These are phyloP conservation scores for Mystacides longicornis DNA, from an alignment of 2,888 invertebrate species.

Conservation along the genomic window DNA sequence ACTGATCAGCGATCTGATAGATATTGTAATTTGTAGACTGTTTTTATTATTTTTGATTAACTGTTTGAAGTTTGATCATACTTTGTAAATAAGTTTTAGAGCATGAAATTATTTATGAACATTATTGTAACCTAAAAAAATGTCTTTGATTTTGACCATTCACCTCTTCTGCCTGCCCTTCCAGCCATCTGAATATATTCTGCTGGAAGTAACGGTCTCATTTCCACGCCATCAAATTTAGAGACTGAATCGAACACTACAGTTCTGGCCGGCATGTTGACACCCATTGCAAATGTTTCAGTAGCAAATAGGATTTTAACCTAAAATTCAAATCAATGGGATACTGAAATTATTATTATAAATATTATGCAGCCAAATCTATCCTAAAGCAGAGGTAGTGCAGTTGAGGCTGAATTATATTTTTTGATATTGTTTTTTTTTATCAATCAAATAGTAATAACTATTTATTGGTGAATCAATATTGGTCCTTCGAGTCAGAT, in stretches of 20 bases:
- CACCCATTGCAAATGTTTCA: slow-evolving; percentile 99
- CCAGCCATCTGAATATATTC: slow-evolving; percentile 99
- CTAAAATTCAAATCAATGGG: slow-evolving; percentile 27
- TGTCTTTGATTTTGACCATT: not conserved
- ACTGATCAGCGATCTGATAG: too few species aligned
- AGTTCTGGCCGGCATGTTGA: slow-evolving; percentile 98
- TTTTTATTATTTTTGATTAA: too few species aligned
- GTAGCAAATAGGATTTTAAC: slow-evolving; percentile 91
- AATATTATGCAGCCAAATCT: too few species aligned
- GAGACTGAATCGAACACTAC: slow-evolving; percentile 90
- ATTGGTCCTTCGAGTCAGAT: too few species aligned
- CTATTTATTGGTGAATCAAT: too few species aligned
- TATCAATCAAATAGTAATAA: too few species aligned
- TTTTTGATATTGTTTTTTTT: too few species aligned
- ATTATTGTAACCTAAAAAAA: not conserved
- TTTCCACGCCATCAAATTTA: slow-evolving; percentile 84
- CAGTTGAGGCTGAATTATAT: too few species aligned
- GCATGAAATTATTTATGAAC: not conserved
- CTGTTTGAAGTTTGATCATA: too few species aligned
- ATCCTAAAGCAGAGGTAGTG: too few species aligned
- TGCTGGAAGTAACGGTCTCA: slow-evolving; percentile 74
- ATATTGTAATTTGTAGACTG: too few species aligned
- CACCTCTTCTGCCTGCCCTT: slow-evolving; percentile 86
- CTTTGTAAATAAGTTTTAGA: not conserved
- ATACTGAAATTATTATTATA: too few species aligned